A percentile compares a stretch with the other conserved stretches of the same genome.
Evolutionary conservation across 2,797 vertebrate species (phyloP).

Genomic region (Eospalax fontanierii): DNA sequence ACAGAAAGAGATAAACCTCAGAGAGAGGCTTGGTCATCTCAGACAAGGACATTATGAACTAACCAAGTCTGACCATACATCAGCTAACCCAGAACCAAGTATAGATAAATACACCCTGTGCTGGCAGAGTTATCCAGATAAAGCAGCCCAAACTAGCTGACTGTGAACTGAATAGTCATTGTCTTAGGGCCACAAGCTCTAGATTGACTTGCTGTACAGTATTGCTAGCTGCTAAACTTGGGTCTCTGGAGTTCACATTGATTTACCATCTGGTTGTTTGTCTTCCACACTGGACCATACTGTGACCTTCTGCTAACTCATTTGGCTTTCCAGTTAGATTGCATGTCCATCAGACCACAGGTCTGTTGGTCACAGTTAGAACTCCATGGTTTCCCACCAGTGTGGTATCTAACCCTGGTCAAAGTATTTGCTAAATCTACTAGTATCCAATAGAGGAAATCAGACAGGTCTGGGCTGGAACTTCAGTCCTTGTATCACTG

Average conservation of each 20-base stretch:
- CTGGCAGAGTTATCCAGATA: too few relatives aligned
- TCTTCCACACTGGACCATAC: background rate
- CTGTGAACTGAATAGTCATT: background rate
- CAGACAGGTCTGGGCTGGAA: background rate
- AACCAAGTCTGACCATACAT: accelerated
- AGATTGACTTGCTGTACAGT: background rate
- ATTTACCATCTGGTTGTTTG: background rate
- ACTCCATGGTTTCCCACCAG: background rate
- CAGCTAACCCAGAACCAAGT: accelerated
- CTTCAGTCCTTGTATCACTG: background rate
- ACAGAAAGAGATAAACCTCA: too few relatives aligned
- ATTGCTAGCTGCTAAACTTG: accelerated
- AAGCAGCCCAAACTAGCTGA: accelerated
- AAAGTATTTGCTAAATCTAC: background rate
- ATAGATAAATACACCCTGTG: accelerated
- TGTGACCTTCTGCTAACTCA: background rate
- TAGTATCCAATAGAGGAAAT: background rate
- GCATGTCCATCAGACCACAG: background rate
- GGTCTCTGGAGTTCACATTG: accelerated
- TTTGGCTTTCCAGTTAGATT: background rate
- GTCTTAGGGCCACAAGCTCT: too few relatives aligned
- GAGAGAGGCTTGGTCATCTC: background rate
- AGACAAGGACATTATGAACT: background rate
- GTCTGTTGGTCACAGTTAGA: background rate
- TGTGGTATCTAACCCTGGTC: accelerated